Conservation (phyloP, 2,888 invertebrate genomes). For the Tholera decimalis region DNA sequence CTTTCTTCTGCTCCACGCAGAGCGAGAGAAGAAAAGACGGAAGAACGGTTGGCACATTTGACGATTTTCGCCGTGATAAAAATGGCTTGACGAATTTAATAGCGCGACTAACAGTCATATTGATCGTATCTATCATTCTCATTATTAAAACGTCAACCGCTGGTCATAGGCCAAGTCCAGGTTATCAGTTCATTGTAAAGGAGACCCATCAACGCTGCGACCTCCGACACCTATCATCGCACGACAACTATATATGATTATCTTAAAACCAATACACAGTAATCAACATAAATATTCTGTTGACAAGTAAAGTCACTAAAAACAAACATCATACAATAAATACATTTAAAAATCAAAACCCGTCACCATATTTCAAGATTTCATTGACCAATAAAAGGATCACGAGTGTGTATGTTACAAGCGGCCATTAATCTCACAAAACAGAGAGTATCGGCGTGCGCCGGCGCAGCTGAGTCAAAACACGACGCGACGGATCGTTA, state of each 20-base stretch:
- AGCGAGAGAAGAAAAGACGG: no score
- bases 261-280: neutral
- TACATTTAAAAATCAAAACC: constrained; percentile 53
- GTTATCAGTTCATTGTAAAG: neutral
- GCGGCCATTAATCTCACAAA: constrained; percentile 47
- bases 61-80: no score
- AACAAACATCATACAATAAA: constrained; percentile 46
- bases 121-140: neutral
- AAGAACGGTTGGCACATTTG: no score
- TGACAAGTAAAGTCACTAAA: constrained; percentile 24
- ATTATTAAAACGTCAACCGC: neutral
- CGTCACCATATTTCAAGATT: constrained; percentile 54
- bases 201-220: neutral
- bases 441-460: constrained; percentile 49
- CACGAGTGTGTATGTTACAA: constrained; percentile 35
- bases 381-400: constrained; percentile 58
- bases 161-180: neutral
- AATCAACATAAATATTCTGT: constrained; percentile 18
- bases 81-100: neutral
- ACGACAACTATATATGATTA: neutral
- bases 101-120: neutral
- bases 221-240: neutral
- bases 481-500: constrained; percentile 57
- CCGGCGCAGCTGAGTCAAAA: constrained; percentile 48
- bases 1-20: no score